A percentile compares a stretch with the other conserved stretches of the same genome.
Conservation (phyloP, 2,797 vertebrate genomes). For the Rhodeus uyekii region DNA sequence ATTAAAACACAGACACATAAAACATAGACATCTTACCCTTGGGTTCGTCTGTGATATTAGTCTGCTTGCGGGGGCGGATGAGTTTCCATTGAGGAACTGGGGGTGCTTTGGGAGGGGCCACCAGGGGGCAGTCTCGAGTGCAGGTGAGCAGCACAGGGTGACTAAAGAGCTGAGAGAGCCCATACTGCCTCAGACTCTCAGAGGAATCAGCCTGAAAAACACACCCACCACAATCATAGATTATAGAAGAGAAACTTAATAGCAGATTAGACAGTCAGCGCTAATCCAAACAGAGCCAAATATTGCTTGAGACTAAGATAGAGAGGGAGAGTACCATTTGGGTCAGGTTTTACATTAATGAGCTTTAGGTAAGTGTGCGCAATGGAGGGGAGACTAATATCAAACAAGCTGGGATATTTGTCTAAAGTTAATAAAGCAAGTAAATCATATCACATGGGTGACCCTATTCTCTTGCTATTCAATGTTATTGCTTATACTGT, state of each 20-base stretch:
- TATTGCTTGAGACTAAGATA: slow-evolving; percentile 42
- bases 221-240: slow-evolving; percentile 35
- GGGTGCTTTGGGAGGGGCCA: slow-evolving; percentile 69
- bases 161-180: slow-evolving; percentile 81
- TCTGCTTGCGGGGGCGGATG: slow-evolving; percentile 80
- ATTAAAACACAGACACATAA: neutral
- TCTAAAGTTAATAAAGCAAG: neutral
- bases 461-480: neutral
- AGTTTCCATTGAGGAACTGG: slow-evolving; percentile 84
- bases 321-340: slow-evolving; percentile 12
- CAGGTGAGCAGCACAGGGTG: slow-evolving; percentile 85
- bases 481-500: neutral
- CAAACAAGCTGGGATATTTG: neutral
- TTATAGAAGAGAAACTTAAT: slow-evolving; percentile 33
- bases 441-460: neutral
- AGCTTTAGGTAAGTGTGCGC: neutral
- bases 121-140: slow-evolving; percentile 84
- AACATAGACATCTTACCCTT: slow-evolving; percentile 71
- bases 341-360: slow-evolving; percentile 46
- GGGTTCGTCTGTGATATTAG: slow-evolving; percentile 80
- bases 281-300: slow-evolving; percentile 61
- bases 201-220: slow-evolving; percentile 81
- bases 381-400: slow-evolving; percentile 6
- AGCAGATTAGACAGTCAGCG: slow-evolving; percentile 42
- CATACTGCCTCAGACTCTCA: slow-evolving; percentile 83